Conservation (phyloP, 2,797 vertebrate species). For the Scarus forsteni region DNA sequence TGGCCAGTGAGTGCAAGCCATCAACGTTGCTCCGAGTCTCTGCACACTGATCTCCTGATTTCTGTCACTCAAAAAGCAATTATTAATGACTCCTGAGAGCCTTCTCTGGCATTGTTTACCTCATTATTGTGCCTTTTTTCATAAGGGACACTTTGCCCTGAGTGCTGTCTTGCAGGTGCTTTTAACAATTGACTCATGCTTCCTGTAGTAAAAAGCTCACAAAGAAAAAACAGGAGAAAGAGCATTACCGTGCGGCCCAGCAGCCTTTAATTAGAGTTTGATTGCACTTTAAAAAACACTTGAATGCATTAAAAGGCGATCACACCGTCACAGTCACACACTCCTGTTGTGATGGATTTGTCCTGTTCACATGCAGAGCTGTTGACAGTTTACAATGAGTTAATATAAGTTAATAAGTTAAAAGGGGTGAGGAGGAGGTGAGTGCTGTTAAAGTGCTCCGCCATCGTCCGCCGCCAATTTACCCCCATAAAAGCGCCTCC, state of each 20-base stretch:
- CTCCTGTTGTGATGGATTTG: conserved; percentile 65
- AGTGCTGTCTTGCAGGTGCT: conserved; percentile 68
- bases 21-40: no score
- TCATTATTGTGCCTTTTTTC: conserved; percentile 21
- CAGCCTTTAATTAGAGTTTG: conserved; percentile 75
- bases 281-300: conserved; percentile 81
- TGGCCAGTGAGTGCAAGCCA: no score
- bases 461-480: conserved; percentile 82
- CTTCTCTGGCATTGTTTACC: conserved; percentile 48
- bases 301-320: conserved; percentile 83
- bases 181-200: conserved; percentile 60
- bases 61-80: conserved; percentile 18
- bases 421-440: conserved; percentile 86
- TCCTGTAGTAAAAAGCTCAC: conserved; percentile 29
- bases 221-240: conserved; percentile 54
- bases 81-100: conserved; percentile 33
- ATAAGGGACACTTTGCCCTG: neutral
- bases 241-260: conserved; percentile 57
- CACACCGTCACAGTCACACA: conserved; percentile 48
- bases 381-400: conserved; percentile 78
- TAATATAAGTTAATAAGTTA: conserved; percentile 85
- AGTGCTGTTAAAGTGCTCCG: conserved; percentile 86
- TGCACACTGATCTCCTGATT: neutral
- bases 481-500: conserved; percentile 78
- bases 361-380: conserved; percentile 56